phyloP scores from a whole-genome alignment of 2,797 vertebrate genomes.

The Oryzias dopingdopingensis region DNA sequence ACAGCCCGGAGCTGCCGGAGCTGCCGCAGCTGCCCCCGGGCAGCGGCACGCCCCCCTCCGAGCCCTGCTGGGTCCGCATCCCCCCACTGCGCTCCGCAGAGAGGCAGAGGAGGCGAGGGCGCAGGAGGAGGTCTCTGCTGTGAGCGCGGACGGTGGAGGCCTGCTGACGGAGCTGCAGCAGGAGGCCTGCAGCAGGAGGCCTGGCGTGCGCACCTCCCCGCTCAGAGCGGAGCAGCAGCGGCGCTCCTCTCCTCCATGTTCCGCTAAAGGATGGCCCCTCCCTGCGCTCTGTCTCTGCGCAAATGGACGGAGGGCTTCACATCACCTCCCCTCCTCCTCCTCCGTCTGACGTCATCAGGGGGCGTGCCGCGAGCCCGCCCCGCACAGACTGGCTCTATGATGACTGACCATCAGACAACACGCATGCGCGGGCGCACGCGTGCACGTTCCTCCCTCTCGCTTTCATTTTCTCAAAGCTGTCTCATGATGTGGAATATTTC shows the following conservation, averaged over 20 bases:
- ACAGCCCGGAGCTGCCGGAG: constrained; percentile 85
- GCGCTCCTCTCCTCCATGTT: constrained; percentile 41
- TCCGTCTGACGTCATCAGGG: constrained; percentile 82
- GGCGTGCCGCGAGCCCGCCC: constrained; percentile 16
- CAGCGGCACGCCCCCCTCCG: constrained; percentile 83
- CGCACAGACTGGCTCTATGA: too few relatives aligned
- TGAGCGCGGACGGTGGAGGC: constrained; percentile 17
- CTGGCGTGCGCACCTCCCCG: constrained; percentile 36
- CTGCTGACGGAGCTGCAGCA: constrained; percentile 45
- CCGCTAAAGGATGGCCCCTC: constrained; percentile 37
- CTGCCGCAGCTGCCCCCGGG: constrained; percentile 86
- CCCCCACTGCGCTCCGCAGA: constrained; percentile 19
- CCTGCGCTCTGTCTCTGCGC: constrained; percentile 23
- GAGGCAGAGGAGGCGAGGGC: constrained; percentile 6
- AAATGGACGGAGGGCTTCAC: constrained; percentile 50
- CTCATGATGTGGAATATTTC: too few relatives aligned
- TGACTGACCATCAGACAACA: too few relatives aligned
- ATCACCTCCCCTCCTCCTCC: constrained; percentile 35
- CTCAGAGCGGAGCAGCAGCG: constrained; percentile 22
- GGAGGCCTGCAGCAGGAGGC: constrained; percentile 59
- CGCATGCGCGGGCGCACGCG: too few relatives aligned
- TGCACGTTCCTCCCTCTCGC: too few relatives aligned
- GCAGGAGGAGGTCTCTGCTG: constrained; percentile 1
- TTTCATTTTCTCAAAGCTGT: too few relatives aligned
- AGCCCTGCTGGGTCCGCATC: constrained; percentile 87